Evolutionary conservation across 2,113 vertebrate genomes (phyloP).

Genomic region (Oncorhynchus masou): DNA sequence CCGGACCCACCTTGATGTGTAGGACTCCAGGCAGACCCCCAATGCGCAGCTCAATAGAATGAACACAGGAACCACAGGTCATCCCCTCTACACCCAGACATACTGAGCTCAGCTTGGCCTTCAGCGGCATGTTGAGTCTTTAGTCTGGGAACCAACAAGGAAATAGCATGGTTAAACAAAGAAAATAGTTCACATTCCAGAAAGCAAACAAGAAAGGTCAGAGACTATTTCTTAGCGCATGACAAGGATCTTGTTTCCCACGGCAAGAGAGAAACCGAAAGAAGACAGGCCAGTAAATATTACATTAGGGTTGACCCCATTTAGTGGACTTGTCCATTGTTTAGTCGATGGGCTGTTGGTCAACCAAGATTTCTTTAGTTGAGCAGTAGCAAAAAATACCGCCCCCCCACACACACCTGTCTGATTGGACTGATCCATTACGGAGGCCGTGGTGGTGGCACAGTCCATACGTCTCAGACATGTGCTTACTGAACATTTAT

Average conservation of each 20-base stretch:
- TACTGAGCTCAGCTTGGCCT: conserved; percentile 66
- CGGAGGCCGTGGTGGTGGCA: too few species aligned
- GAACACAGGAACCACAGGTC: conserved; percentile 91
- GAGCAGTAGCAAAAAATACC: too few species aligned
- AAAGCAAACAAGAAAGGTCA: background rate
- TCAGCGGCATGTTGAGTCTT: conserved; percentile 59
- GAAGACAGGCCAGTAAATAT: background rate
- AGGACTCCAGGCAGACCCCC: conserved; percentile 80
- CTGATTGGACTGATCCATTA: too few species aligned
- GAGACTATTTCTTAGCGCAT: background rate
- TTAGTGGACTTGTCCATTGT: background rate
- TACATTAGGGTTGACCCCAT: background rate
- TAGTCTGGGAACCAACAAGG: conserved; percentile 10
- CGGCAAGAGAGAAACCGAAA: background rate
- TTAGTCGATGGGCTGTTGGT: background rate
- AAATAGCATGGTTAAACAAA: background rate
- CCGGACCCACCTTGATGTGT: conserved; percentile 75
- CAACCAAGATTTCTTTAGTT: too few species aligned
- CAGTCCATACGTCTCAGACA: too few species aligned
- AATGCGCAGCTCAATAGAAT: conserved; percentile 83
- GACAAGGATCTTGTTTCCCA: background rate
- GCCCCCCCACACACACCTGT: too few species aligned
- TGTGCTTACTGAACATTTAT: too few species aligned
- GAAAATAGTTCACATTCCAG: background rate
- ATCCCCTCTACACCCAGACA: conserved; percentile 85